Evolutionary conservation across 2,113 vertebrate genomes (phyloP), one percentile per base, ranked within the genome.

Genomic region (Lethenteron reissneri): DNA sequence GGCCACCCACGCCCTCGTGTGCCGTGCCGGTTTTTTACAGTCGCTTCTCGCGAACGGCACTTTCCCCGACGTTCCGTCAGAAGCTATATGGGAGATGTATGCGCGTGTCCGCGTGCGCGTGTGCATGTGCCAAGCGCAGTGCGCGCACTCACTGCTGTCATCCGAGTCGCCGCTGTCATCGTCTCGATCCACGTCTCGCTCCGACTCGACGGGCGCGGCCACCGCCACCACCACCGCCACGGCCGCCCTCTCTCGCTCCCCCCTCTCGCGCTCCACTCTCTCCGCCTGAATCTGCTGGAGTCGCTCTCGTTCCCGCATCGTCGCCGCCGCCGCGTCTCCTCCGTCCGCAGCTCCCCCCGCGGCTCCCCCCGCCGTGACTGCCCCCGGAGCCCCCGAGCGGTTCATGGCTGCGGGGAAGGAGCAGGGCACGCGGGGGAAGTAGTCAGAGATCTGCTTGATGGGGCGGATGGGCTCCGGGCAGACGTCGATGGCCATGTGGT

Each of bases 401-500:
- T 79, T 83, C 8, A 81, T 81, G 17, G 76, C 73, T 4, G 85
- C 85, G 70, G 92, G 92, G 72, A 94, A 85, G 81, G 91, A 90
- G 78, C 90, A 87, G 69, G 92, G 92, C 79, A 94, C 95, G 76
- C 90, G 88, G 78, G 91, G 91, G 77, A 92, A 92, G 75, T 92
- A 92, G 76, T 92, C 89, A 2, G 89, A 94, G 78, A 92, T 94
- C 81, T 92, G 89, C 80, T 90, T 92, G 84, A 92, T 92, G 81
- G 89, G 89, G 73, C 88, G 87, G 82, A 92, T 91, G 78, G 89
- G 89, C 73, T 88, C 88, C 9, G 89, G 89, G 80, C 87, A 92
- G 80, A 92, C 89, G 72, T 92, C 89, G 81, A 94, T 94, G 78
- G 89, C 89, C 89, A 94, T 94, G 85, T 94, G 89, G 80, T 92